Evolutionary conservation across 2,113 vertebrate genomes (phyloP), one percentile per base, ranked within the genome.

Genomic region (Acrocephalus arundinaceus): DNA sequence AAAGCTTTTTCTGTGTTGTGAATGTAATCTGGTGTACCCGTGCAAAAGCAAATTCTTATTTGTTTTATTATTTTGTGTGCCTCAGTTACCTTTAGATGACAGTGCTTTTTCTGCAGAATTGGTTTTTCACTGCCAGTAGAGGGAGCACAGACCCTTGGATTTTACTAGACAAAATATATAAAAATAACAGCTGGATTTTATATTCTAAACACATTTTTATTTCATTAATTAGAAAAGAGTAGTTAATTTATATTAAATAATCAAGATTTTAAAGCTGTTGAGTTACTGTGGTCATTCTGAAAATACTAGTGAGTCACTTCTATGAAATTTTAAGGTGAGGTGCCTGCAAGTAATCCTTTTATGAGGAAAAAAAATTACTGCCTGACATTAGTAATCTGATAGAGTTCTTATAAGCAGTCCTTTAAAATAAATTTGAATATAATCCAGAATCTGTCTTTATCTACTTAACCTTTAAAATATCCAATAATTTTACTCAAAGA

Each of bases 381-480:
- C 31, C 23, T 80, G 67, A 67, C 24, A 66, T 61, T 43, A 84
- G 27, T 62, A 33, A 61, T 66, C 31, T 82, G 30, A 35, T 84
- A 4, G 6, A 70, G 13, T 70, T 87, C 41, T 83, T 37, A 30
- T 23, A 75, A 91, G 4, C 3, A n/a, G 31, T 51, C 24, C 35
- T 94, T 85, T 72, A 85, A 96, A 90, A 87, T 73, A 17, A 80
- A 14, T 71, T 84, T 89, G 5, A 43, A 67, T 20, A 39, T 81
- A 90, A 91, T 61, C 15, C 33, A 79, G 31, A 91, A 85, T 81
- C 33, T 86, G 27, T 17, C 28, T 86, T 88, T 48, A 57, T 30
- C 49, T 93, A 68, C n/a, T 83, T 94, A 90, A 88, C 37, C 78
- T 95, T 91, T 82, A 82, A 87, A 94, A 87, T 82, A 54, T 83